These are phyloP conservation scores for Chrysocyon brachyurus DNA, from an alignment of 2,797 vertebrate genomes.

Conservation along the genomic window DNA sequence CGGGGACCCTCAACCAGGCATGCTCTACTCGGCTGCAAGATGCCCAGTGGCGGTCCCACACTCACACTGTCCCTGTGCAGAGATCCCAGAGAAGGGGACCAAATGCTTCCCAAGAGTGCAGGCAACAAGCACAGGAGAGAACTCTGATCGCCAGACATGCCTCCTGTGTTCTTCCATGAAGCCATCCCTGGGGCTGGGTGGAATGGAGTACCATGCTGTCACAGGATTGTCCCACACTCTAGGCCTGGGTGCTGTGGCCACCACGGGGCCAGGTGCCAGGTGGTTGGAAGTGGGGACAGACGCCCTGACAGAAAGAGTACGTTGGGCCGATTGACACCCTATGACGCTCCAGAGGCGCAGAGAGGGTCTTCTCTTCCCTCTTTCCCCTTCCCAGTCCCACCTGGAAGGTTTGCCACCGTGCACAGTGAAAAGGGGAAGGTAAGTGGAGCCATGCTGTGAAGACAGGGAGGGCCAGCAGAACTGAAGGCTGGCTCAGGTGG, in stretches of 20 bases:
- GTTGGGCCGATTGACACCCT: not conserved
- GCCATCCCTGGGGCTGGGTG: not conserved
- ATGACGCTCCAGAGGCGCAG: not conserved
- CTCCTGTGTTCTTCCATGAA: not conserved
- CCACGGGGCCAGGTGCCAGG: not conserved
- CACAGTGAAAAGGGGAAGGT: accelerated
- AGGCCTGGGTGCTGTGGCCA: not conserved
- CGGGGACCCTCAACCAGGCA: not conserved
- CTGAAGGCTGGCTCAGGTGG: not conserved
- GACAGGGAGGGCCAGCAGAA: not conserved
- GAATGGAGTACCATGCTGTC: no score
- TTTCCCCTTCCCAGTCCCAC: no score
- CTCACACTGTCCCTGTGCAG: not conserved
- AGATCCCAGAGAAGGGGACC: not conserved
- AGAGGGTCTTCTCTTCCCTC: not conserved
- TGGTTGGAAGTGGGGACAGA: not conserved
- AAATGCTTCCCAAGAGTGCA: not conserved
- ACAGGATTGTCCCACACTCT: not conserved
- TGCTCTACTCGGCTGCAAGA: not conserved
- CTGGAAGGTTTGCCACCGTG: accelerated
- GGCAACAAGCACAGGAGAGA: not conserved
- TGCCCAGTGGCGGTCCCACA: not conserved
- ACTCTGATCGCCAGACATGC: not conserved
- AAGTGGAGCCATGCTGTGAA: not conserved
- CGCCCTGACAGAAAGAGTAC: not conserved